Base-by-base conservation (phyloP, 2,888 invertebrate genomes). In the Polia nebulosa region DNA sequence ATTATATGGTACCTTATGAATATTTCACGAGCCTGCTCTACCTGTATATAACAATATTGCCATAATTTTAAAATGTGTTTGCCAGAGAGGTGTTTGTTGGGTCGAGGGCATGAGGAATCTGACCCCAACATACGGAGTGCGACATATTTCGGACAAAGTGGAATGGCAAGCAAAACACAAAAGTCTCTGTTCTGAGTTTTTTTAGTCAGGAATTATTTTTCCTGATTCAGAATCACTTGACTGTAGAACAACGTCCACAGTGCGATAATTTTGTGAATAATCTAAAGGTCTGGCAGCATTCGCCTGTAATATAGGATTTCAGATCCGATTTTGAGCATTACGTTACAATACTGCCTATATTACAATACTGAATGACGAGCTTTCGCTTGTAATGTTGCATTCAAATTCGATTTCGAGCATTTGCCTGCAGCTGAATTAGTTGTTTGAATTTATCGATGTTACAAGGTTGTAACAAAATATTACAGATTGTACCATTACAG, bases 1-100 rank as follows among this genome's bases (percentile, higher is more conserved):
- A 84, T 87, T 87, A 87, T 82, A 77, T 75, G 57, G 29, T 76
- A 66, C 58, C 69, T 83, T 84, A 87, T 90, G 88, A 91, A 92
- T 91, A 91, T 91, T 89, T 89, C 83, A 91, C 84, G 66, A 81
- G 66, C 75, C 68, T 74, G 79, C 72, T 80, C 57, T 60, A 79
- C 64, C 72, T 67, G 52, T 67, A 61, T 47, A 68, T 64, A 56
- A 69, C 72, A 64, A 65, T 59, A 41, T 59, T 41, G 57, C 34
- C 45, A 45, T 69, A 65, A 72, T 74, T 80, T 76, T 58, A 58
- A 69, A 77, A 64, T 53, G 65, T 72, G 9, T 53, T 47, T 60
- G 52, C 55, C 76, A 58, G 60, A 62, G 29, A 57, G 22, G n/a
- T 45, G 27, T 70, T 58, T 64, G 39, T 59, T 39, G 49, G 36